phyloP scores from a whole-genome alignment of 2,888 invertebrate genomes.

The Microplitis deprimator region DNA sequence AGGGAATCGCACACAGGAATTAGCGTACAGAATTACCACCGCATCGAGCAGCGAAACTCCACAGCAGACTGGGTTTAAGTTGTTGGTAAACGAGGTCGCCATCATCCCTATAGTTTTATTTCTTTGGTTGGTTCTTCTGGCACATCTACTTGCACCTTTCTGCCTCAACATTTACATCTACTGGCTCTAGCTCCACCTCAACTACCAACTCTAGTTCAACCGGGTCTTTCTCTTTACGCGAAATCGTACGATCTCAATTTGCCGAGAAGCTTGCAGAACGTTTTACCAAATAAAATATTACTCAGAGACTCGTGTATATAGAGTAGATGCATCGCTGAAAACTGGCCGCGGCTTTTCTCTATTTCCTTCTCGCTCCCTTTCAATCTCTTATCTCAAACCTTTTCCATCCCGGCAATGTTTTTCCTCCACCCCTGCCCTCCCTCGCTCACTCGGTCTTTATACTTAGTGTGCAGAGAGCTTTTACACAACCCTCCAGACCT shows the following conservation, averaged over 20 bases:
- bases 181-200: neutral
- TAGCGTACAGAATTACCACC: constrained; percentile 44
- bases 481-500: constrained; percentile 24
- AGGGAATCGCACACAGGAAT: constrained; percentile 49
- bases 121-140: constrained; percentile 20
- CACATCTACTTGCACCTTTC: constrained; percentile 12
- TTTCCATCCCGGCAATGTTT: constrained; percentile 25
- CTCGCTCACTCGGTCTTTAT: constrained; percentile 34
- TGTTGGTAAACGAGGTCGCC: constrained; percentile 37
- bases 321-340: constrained; percentile 34
- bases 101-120: constrained; percentile 4
- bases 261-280: constrained; percentile 45
- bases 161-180: too few species aligned
- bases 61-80: constrained; percentile 1
- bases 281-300: constrained; percentile 54
- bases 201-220: neutral
- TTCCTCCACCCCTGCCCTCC: constrained; percentile 35
- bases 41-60: constrained; percentile 1
- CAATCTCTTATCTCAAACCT: constrained; percentile 41
- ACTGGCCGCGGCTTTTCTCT: constrained; percentile 43
- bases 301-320: constrained; percentile 47
- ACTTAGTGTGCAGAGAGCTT: constrained; percentile 12
- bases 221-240: constrained; percentile 27
- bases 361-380: constrained; percentile 41
- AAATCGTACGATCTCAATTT: constrained; percentile 55